A percentile compares a stretch with the other conserved stretches of the same genome.
These are phyloP conservation scores for Ectropis crepuscularia DNA, from an alignment of 2,888 invertebrate genomes.

Conservation along the genomic window DNA sequence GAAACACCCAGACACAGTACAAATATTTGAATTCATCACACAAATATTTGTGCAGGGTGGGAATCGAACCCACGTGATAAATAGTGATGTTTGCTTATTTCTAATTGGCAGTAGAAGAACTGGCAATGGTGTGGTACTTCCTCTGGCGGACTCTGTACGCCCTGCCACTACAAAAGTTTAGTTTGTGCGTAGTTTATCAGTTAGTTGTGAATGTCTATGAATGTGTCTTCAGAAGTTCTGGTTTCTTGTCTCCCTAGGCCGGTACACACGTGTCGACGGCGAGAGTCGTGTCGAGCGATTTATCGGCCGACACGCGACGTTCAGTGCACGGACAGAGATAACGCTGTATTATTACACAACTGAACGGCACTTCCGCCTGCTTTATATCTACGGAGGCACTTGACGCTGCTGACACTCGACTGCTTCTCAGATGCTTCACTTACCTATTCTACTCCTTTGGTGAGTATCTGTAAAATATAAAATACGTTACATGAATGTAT, in stretches of 20 bases:
- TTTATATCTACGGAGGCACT: slow-evolving; percentile 22
- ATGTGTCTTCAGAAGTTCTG: neutral
- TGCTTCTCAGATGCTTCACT: slow-evolving; percentile 6
- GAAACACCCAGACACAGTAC: too few relatives aligned
- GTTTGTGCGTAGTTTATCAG: neutral
- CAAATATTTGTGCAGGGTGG: too few relatives aligned
- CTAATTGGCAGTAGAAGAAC: too few relatives aligned
- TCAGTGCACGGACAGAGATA: too few relatives aligned
- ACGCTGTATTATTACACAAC: neutral
- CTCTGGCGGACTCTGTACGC: too few relatives aligned
- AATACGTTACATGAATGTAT: neutral
- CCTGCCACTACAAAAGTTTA: too few relatives aligned
- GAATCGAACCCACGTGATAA: too few relatives aligned
- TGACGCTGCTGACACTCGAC: slow-evolving; percentile 1
- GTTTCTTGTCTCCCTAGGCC: slow-evolving; percentile 44
- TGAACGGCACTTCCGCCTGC: slow-evolving; percentile 49
- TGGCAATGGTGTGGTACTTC: too few relatives aligned
- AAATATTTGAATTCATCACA: too few relatives aligned
- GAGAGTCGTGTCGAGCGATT: slow-evolving; percentile 70
- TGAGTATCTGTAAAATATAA: slow-evolving; percentile 19
- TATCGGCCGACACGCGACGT: slow-evolving; percentile 46
- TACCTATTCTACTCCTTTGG: slow-evolving; percentile 4
- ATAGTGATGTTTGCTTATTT: too few relatives aligned
- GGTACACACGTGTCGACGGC: slow-evolving; percentile 60
- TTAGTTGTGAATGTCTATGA: neutral